Conservation (phyloP, 2,888 invertebrate genomes). For the Hirtodrosophila cameraria region DNA sequence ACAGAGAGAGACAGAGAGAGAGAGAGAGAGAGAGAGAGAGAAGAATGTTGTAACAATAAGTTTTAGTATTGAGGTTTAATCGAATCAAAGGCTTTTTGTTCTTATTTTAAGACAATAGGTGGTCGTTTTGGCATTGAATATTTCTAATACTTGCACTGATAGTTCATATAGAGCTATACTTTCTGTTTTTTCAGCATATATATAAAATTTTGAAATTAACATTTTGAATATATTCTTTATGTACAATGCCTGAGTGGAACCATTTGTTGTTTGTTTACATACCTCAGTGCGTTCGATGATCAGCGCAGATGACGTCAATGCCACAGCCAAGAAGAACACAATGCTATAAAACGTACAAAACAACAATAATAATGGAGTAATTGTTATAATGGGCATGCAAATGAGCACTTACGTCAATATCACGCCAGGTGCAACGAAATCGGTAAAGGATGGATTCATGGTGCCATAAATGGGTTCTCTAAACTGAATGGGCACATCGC, state of each 20-base stretch:
- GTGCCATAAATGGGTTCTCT: constrained; percentile 94
- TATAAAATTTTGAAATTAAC: no score
- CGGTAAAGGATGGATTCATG: constrained; percentile 95
- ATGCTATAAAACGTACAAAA: constrained; percentile 87
- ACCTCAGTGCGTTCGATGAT: constrained; percentile 95
- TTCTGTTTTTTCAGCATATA: no score
- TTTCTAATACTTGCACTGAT: no score
- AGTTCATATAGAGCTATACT: no score
- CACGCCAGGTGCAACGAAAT: constrained; percentile 98
- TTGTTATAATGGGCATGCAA: constrained; percentile 2
- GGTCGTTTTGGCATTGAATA: no score
- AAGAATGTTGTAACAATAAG: not conserved
- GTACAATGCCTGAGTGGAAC: not conserved
- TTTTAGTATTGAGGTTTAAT: no score
- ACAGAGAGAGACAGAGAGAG: no score
- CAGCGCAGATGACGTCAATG: constrained; percentile 95
- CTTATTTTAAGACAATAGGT: no score
- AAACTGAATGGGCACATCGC: constrained; percentile 95
- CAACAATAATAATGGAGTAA: constrained; percentile 1
- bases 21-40: no score
- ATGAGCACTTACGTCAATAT: constrained; percentile 91
- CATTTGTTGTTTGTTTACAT: constrained; percentile 33
- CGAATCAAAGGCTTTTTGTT: no score
- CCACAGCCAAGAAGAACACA: constrained; percentile 98
- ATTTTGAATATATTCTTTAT: no score